Evolutionary conservation across 2,888 invertebrate species (phyloP), one percentile per base, ranked within the genome.

Genomic region (Dynastes grantii): DNA sequence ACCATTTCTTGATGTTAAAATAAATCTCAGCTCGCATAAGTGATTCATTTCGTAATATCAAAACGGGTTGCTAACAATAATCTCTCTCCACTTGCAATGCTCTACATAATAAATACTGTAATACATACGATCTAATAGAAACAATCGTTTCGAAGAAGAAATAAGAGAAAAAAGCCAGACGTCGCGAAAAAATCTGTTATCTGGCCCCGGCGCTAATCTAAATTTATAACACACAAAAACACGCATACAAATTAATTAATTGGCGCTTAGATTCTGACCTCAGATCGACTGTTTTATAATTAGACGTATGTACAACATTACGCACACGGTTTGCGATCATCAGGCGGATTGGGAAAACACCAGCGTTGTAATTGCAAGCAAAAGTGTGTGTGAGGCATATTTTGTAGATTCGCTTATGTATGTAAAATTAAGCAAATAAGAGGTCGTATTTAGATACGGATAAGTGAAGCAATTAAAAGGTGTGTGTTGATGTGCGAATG

Each of bases 201-300:
- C 73, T 75, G 45, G 61, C 45, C 68, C 61, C 73, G 73, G 73
- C 73, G 73, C 73, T 75, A 75, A 75, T 75, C 73, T 75, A 75
- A 75, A 75, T 75, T 75, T 75, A 75, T 68, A 68, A 49, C 73
- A 45, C 61, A 61, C 73, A 55, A 68, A 68, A 61, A 61, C 73
- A 75, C 61, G 22, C 73, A 58, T 75, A 75, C 73, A 75, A 77
- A 77, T 77, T 77, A 78, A 78, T 78, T 78, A 78, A 53, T 63
- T 78, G 78, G 78, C 78, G 78, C 78, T 77, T 77, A 32, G 70
- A 67, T 67, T 45, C 68, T 77, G 53, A 77, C 68, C 63, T 51
- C 64, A 64, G 71, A 65, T 61, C 40, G 27, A 70, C 63, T 78
- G 63, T 78, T 64, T 71, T 63, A 73, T 55, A 78, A 73, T 61